phyloP scores from a whole-genome alignment of 1,140 invertebrate genomes.

The Glomeris maerens region DNA sequence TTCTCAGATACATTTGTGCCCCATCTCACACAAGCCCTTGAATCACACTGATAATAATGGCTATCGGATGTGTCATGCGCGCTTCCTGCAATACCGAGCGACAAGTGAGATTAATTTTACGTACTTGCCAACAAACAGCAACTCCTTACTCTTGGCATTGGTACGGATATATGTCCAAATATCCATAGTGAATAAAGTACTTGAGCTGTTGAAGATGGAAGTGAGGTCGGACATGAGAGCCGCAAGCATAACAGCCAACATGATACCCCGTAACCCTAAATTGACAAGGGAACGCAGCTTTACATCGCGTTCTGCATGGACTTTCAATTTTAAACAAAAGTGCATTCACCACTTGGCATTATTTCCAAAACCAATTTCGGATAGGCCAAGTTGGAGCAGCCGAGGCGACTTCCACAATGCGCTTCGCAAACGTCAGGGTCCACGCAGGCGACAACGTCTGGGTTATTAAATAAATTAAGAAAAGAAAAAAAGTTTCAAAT shows the following conservation, averaged over 20 bases:
- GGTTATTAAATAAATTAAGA: background rate
- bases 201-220: constrained; percentile 39
- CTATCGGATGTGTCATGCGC: too few relatives aligned
- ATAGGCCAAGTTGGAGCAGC: constrained; percentile 41
- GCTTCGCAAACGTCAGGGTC: constrained; percentile 31
- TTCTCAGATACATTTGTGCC: background rate
- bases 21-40: background rate
- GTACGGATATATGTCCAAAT: constrained; percentile 34
- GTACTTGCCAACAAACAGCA: constrained; percentile 38
- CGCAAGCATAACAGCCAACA: constrained; percentile 40
- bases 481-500: background rate
- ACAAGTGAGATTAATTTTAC: constrained; percentile 19
- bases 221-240: constrained; percentile 40
- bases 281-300: background rate
- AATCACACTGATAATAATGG: constrained; percentile 22
- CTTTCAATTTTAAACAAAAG: background rate
- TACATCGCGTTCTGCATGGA: background rate
- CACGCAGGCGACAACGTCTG: constrained; percentile 34
- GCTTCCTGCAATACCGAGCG: constrained; percentile 20
- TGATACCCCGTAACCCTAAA: constrained; percentile 28
- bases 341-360: constrained; percentile 30
- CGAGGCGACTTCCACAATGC: constrained; percentile 32
- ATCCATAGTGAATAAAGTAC: constrained; percentile 42
- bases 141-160: constrained; percentile 28
- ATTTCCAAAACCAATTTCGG: constrained; percentile 36